Percentiles rank a stretch among this genome's conserved stretches.
phyloP scores from a whole-genome alignment of 2,113 vertebrate genomes.

The Neomonachus schauinslandi region DNA sequence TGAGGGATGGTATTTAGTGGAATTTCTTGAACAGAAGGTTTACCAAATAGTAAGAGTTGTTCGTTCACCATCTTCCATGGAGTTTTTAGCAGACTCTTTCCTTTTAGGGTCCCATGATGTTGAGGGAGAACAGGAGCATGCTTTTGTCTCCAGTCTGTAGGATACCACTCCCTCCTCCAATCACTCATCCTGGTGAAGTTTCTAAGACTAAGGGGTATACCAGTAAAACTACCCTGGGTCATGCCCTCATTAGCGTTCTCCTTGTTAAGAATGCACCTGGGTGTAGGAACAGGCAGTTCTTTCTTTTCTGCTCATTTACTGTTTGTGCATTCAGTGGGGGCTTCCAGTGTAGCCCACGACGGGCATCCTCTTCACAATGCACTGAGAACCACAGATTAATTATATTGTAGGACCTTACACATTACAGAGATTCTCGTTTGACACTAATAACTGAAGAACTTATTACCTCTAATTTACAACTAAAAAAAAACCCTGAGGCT shows the following conservation, averaged over 20 bases:
- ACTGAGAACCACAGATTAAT: not conserved
- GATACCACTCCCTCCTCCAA: not conserved
- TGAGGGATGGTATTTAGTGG: not conserved
- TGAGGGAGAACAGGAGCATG: not conserved
- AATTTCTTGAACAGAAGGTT: not conserved
- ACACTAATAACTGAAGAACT: not conserved
- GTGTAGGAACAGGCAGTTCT: not conserved
- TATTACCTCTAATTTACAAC: not conserved
- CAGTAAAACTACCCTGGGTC: not conserved
- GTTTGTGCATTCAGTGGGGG: not conserved
- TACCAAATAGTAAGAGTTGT: not conserved
- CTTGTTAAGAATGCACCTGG: not conserved
- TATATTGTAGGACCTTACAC: not conserved
- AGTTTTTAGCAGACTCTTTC: not conserved
- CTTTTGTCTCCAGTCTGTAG: not conserved
- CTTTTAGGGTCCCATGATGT: not conserved
- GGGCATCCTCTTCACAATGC: not conserved
- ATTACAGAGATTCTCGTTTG: not conserved
- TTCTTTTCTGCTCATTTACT: conserved; percentile 15
- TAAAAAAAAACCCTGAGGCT: not conserved
- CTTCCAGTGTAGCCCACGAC: not conserved
- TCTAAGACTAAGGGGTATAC: not conserved
- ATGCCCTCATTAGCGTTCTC: not conserved
- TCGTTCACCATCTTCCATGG: not conserved
- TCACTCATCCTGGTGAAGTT: not conserved